Evolutionary conservation across 2,797 vertebrate species (phyloP), one percentile per base, ranked within the genome.

Genomic region (Percopsis omiscomaycus): DNA sequence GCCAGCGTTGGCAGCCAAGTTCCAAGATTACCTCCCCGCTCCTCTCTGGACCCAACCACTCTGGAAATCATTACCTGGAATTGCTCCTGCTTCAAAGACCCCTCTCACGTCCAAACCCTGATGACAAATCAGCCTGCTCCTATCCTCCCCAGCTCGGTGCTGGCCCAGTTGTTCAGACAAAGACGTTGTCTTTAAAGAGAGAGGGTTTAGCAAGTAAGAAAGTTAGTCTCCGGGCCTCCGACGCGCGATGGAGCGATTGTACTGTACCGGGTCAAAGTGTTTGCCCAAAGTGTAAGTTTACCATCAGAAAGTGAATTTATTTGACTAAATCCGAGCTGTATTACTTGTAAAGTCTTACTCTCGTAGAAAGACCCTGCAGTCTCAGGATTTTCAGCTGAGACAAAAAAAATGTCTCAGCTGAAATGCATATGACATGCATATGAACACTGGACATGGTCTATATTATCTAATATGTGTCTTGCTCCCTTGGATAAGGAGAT

Each of bases 31-130:
- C 76, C 82, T 63, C 47, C 56, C 84, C 74, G 87, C 75, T 79
- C 71, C 75, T 78, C 71, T 75, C 69, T 84, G 84, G 88, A 83
- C 77, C 71, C 53, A 79, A 72, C 81, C 64, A 64, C 71, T 86
- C 88, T 91, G 89, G 89, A 91, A 91, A 77, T 78, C 80, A 86
- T 89, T 92, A 92, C 69, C 78, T 77, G 77, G 79, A 79, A 78
- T 73, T 79, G 75, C 82, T 73, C 57, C 50, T 57, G 63, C 80
- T 83, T 90, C 59, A 75, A 79, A 89, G 75, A 74, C 73, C 66
- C 61, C 66, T 53, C 45, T 30, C 16, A n/a, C 46, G 59, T 55
- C 55, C 29, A 14, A 59, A 69, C 48, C 55, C 68, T 58, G 57
- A 68, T 57, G 68, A 74, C 74, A 77, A 69, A 68, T 62, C 73